These are phyloP conservation scores for Adelphocoris suturalis DNA, from an alignment of 2,888 invertebrate species.

Conservation along the genomic window DNA sequence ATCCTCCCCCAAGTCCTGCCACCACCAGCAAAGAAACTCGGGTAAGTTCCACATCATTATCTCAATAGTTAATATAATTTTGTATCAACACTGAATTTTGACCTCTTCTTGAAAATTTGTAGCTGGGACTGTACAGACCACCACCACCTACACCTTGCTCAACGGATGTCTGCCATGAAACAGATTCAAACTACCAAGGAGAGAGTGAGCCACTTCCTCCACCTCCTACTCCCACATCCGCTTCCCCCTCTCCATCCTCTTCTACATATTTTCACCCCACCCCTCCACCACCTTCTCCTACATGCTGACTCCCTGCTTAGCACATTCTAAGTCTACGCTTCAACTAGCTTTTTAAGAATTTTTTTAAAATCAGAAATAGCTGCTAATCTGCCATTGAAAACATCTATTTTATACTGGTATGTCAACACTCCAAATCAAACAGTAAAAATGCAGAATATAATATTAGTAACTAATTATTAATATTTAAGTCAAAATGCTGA, in stretches of 20 bases:
- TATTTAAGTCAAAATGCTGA: too few relatives aligned
- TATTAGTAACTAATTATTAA: too few relatives aligned
- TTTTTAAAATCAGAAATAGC: background rate
- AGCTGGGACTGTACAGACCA: conserved; percentile 82
- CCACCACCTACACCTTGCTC: conserved; percentile 97
- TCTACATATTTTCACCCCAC: conserved; percentile 89
- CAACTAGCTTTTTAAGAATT: background rate
- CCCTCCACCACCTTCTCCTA: conserved; percentile 93
- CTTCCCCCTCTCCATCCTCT: conserved; percentile 84
- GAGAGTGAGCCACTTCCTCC: conserved; percentile 82
- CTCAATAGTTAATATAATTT: too few relatives aligned
- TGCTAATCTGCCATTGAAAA: background rate
- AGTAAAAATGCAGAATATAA: too few relatives aligned
- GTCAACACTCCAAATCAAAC: too few relatives aligned
- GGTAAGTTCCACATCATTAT: background rate
- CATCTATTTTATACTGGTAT: too few relatives aligned
- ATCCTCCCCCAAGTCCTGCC: conserved; percentile 95
- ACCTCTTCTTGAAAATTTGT: background rate
- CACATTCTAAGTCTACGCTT: background rate
- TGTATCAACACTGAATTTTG: background rate
- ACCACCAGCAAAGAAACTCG: conserved; percentile 80
- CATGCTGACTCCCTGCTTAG: conserved; percentile 76
- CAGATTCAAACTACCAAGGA: conserved; percentile 88
- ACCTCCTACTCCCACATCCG: conserved; percentile 82
- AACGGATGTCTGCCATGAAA: conserved; percentile 95